These are phyloP conservation scores for Plebejus argus DNA, from an alignment of 2,888 invertebrate genomes.

Conservation along the genomic window DNA sequence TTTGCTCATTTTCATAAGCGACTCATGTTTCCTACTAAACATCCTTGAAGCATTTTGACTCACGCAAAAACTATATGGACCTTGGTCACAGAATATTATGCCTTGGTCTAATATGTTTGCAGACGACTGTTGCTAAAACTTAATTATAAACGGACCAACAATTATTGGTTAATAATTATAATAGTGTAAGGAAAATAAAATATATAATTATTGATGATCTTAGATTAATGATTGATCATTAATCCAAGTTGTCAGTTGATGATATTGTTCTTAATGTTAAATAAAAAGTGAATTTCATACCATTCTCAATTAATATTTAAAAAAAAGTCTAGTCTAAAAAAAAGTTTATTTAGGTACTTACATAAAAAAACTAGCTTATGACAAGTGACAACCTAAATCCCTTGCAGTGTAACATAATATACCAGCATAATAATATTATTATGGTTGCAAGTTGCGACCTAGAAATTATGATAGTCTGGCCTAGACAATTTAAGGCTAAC, in stretches of 20 bases:
- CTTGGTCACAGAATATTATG: no score
- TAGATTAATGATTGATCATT: no score
- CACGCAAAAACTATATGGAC: neutral
- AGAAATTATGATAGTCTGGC: neutral
- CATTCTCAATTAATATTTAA: no score
- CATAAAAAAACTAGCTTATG: no score
- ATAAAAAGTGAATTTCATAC: no score
- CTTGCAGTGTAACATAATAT: neutral
- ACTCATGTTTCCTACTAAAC: conserved; percentile 19
- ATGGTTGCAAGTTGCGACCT: neutral
- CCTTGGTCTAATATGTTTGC: conserved; percentile 19
- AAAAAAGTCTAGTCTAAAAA: no score
- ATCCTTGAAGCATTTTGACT: conserved; percentile 15
- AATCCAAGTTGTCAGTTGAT: no score
- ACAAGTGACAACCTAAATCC: neutral
- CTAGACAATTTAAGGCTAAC: conserved; percentile 2
- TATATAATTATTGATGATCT: no score
- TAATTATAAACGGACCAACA: neutral
- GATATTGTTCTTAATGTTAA: neutral
- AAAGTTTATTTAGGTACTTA: no score
- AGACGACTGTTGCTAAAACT: neutral
- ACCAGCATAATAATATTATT: conserved; percentile 9
- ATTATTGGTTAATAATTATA: neutral
- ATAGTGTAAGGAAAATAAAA: neutral
- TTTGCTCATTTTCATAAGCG: conserved; percentile 17